Evolutionary conservation across 2,797 vertebrate genomes (phyloP).

Genomic region (Acridotheres tristis): DNA sequence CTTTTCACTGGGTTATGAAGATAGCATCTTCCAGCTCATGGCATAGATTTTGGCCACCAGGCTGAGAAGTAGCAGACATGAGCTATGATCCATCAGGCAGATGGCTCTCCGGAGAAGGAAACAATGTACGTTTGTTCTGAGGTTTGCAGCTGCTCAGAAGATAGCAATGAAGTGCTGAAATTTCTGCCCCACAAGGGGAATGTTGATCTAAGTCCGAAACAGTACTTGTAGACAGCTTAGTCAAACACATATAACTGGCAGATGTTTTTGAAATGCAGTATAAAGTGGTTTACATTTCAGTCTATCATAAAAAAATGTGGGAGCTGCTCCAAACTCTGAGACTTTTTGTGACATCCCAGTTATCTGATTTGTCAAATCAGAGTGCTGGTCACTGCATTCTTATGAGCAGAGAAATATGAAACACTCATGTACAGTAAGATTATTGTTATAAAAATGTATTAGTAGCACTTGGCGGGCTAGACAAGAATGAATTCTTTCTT

Average conservation of each 20-base stretch:
- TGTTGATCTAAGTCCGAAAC: conserved; percentile 19
- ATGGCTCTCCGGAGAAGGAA: background rate
- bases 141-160: conserved; percentile 29
- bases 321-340: background rate
- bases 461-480: background rate
- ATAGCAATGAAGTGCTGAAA: conserved; percentile 39
- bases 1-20: background rate
- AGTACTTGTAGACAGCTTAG: conserved; percentile 14
- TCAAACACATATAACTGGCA: conserved; percentile 23
- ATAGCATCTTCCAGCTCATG: background rate
- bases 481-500: background rate
- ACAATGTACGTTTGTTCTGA: conserved; percentile 1
- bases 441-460: background rate
- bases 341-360: background rate
- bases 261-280: conserved; percentile 9
- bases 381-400: background rate
- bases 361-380: conserved; percentile 22
- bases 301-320: background rate
- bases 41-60: background rate
- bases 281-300: conserved; percentile 23
- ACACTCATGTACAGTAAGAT: background rate
- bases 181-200: conserved; percentile 15
- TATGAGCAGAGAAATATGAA: background rate
- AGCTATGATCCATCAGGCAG: background rate
- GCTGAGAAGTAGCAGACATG: background rate